Conservation (phyloP, 2,797 vertebrate genomes). For the Eulemur albifrons region DNA sequence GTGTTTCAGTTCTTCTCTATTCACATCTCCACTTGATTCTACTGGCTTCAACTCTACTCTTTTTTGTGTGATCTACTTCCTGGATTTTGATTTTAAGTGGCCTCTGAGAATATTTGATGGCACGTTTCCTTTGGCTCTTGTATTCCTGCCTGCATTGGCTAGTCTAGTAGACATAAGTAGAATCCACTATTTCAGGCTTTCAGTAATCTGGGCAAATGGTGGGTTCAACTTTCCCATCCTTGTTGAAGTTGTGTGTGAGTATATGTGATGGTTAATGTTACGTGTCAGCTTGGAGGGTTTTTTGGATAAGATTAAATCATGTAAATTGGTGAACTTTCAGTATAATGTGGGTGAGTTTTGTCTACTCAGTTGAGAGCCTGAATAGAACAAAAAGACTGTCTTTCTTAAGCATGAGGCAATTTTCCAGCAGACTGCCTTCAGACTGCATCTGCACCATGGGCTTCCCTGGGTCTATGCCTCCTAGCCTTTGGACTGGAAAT, state of each 20-base stretch:
- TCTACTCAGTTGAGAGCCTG: background rate
- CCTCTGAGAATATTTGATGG: background rate
- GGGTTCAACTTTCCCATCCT: background rate
- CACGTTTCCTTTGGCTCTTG: background rate
- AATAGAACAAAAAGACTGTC: background rate
- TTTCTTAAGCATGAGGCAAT: background rate
- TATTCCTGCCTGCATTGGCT: background rate
- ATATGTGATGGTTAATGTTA: too few species aligned
- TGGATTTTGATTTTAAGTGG: background rate
- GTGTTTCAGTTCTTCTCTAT: background rate
- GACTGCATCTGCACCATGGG: too few species aligned
- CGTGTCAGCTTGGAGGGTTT: background rate
- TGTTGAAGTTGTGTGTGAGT: background rate
- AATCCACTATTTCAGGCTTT: background rate
- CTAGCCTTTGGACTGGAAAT: background rate
- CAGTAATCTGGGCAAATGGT: background rate
- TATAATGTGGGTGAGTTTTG: background rate
- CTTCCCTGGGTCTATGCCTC: background rate
- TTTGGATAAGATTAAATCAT: background rate
- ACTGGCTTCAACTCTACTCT: background rate
- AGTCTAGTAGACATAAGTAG: background rate
- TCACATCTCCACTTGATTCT: background rate
- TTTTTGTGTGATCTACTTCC: background rate
- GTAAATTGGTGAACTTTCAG: background rate
- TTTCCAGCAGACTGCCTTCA: too few species aligned